Conservation (phyloP, 2,113 vertebrate genomes). For the Corythoichthys intestinalis region DNA sequence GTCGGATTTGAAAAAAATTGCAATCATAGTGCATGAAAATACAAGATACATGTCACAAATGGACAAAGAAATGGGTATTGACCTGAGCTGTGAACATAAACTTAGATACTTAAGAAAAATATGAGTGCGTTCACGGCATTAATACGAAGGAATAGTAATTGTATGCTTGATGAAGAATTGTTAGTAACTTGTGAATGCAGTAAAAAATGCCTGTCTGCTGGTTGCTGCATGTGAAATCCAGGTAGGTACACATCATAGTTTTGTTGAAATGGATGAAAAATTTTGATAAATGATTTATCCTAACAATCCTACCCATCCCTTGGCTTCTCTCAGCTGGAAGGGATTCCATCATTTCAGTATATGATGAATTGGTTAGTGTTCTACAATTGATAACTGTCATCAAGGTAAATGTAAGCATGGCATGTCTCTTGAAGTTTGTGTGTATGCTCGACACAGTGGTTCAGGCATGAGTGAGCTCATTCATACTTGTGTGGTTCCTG, state of each 20-base stretch:
- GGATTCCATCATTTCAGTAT: neutral
- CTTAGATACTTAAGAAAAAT: too few relatives aligned
- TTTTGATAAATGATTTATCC: neutral
- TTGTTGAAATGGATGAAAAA: neutral
- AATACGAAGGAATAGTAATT: neutral
- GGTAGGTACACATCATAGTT: neutral
- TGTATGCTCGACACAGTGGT: neutral
- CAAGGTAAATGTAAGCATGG: conserved; percentile 3
- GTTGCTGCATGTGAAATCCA: neutral
- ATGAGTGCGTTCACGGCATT: neutral
- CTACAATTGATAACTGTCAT: neutral
- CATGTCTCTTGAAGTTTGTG: conserved; percentile 11
- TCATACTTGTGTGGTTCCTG: conserved; percentile 2
- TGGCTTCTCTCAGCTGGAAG: neutral
- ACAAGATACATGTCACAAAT: too few relatives aligned
- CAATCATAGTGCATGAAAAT: too few relatives aligned
- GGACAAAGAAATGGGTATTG: too few relatives aligned
- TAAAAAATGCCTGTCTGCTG: neutral
- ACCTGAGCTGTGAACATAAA: too few relatives aligned
- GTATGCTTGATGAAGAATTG: neutral
- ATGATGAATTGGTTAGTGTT: neutral
- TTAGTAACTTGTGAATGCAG: neutral
- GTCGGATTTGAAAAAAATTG: too few relatives aligned
- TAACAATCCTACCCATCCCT: neutral
- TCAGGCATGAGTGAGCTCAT: conserved; percentile 29